Conservation (phyloP, 2,888 invertebrate genomes). For the Galerucella calmariensis region DNA sequence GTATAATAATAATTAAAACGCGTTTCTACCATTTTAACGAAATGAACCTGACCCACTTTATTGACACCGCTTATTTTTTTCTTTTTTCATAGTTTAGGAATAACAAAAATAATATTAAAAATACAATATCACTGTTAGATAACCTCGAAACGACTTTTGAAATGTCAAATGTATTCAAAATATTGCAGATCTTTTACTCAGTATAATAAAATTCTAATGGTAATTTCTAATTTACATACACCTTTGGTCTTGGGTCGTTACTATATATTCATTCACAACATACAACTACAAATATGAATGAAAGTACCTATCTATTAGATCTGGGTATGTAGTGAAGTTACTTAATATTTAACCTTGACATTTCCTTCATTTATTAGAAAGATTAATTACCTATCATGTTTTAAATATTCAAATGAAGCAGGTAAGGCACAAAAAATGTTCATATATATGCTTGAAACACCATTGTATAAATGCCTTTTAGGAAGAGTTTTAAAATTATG, state of each 20-base stretch:
- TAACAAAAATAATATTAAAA: not conserved
- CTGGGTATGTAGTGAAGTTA: not conserved
- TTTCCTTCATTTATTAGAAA: too few species aligned
- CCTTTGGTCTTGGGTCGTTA: not conserved
- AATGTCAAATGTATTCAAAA: constrained; percentile 1
- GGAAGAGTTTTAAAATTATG: too few species aligned
- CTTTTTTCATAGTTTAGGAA: not conserved
- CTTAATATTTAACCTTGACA: too few species aligned
- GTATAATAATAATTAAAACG: not conserved
- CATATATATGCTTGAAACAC: too few species aligned
- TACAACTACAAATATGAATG: not conserved
- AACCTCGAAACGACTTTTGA: not conserved
- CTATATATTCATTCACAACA: not conserved
- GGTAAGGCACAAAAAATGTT: too few species aligned
- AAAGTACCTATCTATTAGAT: not conserved
- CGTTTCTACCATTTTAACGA: not conserved
- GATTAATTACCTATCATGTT: too few species aligned
- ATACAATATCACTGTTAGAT: not conserved
- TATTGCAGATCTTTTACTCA: not conserved
- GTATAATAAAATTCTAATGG: not conserved
- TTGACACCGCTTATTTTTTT: not conserved
- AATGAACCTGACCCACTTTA: not conserved
- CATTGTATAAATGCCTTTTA: too few species aligned
- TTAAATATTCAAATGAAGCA: too few species aligned
- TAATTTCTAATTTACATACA: not conserved